Percentiles rank a stretch among this genome's conserved stretches.
These are phyloP conservation scores for Eulemur albifrons DNA, from an alignment of 2,797 vertebrate genomes.

Conservation along the genomic window DNA sequence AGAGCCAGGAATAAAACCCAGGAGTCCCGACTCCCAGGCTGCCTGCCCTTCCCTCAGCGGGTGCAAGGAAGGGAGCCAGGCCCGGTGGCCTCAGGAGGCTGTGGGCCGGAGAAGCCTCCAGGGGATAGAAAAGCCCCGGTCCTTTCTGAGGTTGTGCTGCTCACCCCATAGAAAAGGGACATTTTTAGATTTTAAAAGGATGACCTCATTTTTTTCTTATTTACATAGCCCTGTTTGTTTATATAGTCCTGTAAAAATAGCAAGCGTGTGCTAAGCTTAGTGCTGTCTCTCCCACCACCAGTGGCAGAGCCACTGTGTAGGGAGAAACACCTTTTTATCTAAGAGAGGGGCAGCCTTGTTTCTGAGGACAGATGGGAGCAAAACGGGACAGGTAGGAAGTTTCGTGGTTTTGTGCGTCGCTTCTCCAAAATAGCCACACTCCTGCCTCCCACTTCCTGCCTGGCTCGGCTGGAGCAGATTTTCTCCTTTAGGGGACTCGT, in stretches of 20 bases:
- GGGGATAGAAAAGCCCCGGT: slow-evolving; percentile 39
- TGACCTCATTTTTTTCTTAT: slow-evolving; percentile 80
- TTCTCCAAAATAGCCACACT: slow-evolving; percentile 75
- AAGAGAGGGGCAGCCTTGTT: slow-evolving; percentile 75
- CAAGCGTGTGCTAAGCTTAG: slow-evolving; percentile 72
- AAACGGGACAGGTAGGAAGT: slow-evolving; percentile 76
- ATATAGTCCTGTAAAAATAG: slow-evolving; percentile 76
- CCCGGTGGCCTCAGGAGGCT: background rate
- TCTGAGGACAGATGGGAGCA: slow-evolving; percentile 66
- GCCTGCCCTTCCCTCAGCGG: background rate
- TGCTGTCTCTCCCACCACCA: slow-evolving; percentile 24
- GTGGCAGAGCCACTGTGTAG: slow-evolving; percentile 53
- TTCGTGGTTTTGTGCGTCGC: slow-evolving; percentile 69
- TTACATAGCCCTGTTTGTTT: slow-evolving; percentile 78
- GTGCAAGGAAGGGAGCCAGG: background rate
- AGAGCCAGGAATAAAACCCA: slow-evolving; percentile 37
- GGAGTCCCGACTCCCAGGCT: background rate
- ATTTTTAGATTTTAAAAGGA: slow-evolving; percentile 75
- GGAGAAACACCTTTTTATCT: slow-evolving; percentile 75
- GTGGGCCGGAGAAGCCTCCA: background rate
- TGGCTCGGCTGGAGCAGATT: background rate
- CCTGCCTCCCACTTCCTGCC: slow-evolving; percentile 73
- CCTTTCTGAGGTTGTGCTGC: slow-evolving; percentile 60
- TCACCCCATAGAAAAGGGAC: slow-evolving; percentile 45
- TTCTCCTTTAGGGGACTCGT: slow-evolving; percentile 5